These are phyloP conservation scores for Cryptocheilus praepositus DNA, from an alignment of 2,888 invertebrate genomes.

Conservation along the genomic window DNA sequence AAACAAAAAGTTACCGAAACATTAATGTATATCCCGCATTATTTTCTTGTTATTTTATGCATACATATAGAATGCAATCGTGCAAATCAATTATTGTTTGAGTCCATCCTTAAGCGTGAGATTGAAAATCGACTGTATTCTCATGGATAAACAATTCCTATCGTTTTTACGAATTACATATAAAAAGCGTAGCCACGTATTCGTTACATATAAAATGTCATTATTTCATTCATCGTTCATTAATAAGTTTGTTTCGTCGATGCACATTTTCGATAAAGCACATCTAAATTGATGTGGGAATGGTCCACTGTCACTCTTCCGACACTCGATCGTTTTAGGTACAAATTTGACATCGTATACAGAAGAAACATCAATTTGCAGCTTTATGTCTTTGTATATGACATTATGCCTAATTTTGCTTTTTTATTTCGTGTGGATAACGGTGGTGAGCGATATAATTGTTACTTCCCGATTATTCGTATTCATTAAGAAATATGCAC, in stretches of 20 bases:
- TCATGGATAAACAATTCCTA: no score
- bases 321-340: slow-evolving; percentile 78
- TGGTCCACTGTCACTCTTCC: slow-evolving; percentile 75
- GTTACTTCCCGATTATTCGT: no score
- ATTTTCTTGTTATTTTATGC: slow-evolving; percentile 57
- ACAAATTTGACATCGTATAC: slow-evolving; percentile 81
- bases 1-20: slow-evolving; percentile 70
- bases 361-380: slow-evolving; percentile 81
- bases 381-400: no score
- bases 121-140: slow-evolving; percentile 34
- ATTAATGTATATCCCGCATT: slow-evolving; percentile 39
- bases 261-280: slow-evolving; percentile 68
- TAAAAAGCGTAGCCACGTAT: slow-evolving; percentile 81
- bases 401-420: no score
- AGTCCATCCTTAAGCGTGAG: slow-evolving; percentile 87
- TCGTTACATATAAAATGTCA: slow-evolving; percentile 78
- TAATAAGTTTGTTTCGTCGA: slow-evolving; percentile 77
- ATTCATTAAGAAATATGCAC: no score
- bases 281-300: slow-evolving; percentile 77
- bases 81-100: slow-evolving; percentile 76
- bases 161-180: slow-evolving; percentile 80
- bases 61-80: slow-evolving; percentile 74
- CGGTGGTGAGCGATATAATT: no score
- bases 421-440: no score
- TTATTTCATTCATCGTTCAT: slow-evolving; percentile 72